These are phyloP conservation scores for Agrochola lota DNA, from an alignment of 2,888 invertebrate genomes.

Conservation along the genomic window DNA sequence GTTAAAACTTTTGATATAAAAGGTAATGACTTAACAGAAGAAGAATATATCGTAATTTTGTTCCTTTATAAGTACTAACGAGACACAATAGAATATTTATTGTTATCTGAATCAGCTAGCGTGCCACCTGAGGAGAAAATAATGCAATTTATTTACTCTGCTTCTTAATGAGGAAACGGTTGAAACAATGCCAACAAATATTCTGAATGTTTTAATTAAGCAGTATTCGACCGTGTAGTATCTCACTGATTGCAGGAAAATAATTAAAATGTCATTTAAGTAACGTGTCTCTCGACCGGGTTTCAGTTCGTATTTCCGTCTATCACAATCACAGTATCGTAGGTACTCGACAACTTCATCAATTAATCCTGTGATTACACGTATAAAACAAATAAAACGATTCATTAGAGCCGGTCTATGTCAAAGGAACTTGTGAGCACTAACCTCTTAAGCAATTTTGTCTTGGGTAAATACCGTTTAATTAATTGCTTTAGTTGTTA, in stretches of 20 bases:
- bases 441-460: conserved; percentile 9
- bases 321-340: neutral
- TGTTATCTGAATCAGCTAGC: too few relatives aligned
- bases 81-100: too few relatives aligned
- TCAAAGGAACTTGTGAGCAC: conserved; percentile 26
- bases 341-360: conserved; percentile 7
- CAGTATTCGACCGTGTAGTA: neutral
- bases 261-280: conserved; percentile 13
- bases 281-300: neutral
- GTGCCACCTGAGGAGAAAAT: neutral
- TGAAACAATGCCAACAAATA: conserved; percentile 5
- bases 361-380: conserved; percentile 33
- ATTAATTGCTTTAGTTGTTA: conserved; percentile 7
- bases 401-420: conserved; percentile 28
- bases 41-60: conserved; percentile 26
- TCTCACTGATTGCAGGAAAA: neutral
- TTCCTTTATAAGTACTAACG: conserved; percentile 5
- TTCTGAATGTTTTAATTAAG: conserved; percentile 7
- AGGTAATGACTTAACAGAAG: conserved; percentile 13
- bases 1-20: conserved; percentile 34
- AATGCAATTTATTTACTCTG: conserved; percentile 24
- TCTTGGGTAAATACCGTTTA: neutral
- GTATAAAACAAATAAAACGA: conserved; percentile 33
- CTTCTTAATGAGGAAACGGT: conserved; percentile 14
- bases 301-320: neutral